Percentiles rank a stretch among this genome's conserved stretches.
These are phyloP conservation scores for Oxycera nigricornis DNA, from an alignment of 2,888 invertebrate species.

Conservation along the genomic window DNA sequence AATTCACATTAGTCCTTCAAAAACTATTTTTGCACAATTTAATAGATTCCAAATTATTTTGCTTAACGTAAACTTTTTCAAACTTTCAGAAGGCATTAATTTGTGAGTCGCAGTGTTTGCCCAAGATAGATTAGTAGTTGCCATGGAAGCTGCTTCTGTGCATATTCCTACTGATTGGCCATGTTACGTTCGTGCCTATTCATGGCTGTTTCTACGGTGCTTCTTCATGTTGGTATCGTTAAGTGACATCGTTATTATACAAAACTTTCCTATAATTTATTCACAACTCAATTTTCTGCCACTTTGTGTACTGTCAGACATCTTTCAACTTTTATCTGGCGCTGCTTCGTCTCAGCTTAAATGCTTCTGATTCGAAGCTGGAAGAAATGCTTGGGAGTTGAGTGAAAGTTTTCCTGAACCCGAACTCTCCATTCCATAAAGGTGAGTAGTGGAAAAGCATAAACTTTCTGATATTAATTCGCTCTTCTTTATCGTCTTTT, in stretches of 20 bases:
- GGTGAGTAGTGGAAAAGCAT: not conserved
- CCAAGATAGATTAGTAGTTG: not conserved
- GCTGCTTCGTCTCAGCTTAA: not conserved
- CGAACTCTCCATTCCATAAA: not conserved
- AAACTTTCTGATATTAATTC: not conserved
- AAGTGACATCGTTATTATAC: constrained; percentile 45
- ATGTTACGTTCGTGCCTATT: constrained; percentile 5
- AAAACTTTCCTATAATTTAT: constrained; percentile 46
- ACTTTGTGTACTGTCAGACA: constrained; percentile 42
- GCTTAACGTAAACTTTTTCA: not conserved
- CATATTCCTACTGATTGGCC: not conserved
- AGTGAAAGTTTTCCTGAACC: not conserved
- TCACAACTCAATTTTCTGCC: constrained; percentile 47
- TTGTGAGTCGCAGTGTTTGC: not conserved
- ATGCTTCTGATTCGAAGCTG: not conserved
- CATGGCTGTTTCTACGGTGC: not conserved
- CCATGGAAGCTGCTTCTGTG: not conserved
- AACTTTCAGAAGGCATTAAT: not conserved
- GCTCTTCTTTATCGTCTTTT: not conserved
- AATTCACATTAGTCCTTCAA: too few relatives aligned
- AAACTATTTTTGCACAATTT: too few relatives aligned
- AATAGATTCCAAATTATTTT: too few relatives aligned
- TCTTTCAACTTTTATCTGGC: not conserved
- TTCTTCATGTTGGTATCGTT: constrained; percentile 37
- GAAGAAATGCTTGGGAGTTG: not conserved